Conservation (phyloP, 2,797 vertebrate species). For the Basileuterus tristriatus region DNA sequence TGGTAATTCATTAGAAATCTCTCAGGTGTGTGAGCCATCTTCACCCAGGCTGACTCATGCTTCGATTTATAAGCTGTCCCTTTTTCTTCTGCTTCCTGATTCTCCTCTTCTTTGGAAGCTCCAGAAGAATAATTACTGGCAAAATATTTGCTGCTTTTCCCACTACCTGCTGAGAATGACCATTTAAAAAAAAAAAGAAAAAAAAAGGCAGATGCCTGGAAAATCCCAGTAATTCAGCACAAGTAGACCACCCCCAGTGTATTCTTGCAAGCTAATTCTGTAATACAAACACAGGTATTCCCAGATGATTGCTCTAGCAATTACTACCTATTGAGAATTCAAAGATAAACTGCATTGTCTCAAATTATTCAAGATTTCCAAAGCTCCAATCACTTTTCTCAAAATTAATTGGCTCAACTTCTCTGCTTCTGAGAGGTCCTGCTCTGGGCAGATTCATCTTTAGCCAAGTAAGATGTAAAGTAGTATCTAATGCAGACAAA, state of each 20-base stretch:
- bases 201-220: background rate
- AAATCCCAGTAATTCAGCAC: background rate
- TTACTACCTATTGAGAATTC: background rate
- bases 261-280: background rate
- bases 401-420: background rate
- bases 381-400: background rate
- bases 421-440: background rate
- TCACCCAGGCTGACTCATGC: conserved; percentile 76
- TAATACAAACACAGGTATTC: background rate
- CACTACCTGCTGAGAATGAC: conserved; percentile 77
- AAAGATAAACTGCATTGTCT: background rate
- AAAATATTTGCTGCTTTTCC: conserved; percentile 84
- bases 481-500: background rate
- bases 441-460: background rate
- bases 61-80: conserved; percentile 58
- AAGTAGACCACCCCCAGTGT: background rate
- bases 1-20: conserved; percentile 87
- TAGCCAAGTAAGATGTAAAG: background rate
- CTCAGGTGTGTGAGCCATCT: conserved; percentile 82
- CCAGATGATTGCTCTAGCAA: background rate
- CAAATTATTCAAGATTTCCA: background rate
- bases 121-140: conserved; percentile 83
- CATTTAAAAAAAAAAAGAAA: background rate
- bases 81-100: conserved; percentile 40
- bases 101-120: conserved; percentile 73